phyloP scores from a whole-genome alignment of 2,113 vertebrate species.

The Spea bombifrons region DNA sequence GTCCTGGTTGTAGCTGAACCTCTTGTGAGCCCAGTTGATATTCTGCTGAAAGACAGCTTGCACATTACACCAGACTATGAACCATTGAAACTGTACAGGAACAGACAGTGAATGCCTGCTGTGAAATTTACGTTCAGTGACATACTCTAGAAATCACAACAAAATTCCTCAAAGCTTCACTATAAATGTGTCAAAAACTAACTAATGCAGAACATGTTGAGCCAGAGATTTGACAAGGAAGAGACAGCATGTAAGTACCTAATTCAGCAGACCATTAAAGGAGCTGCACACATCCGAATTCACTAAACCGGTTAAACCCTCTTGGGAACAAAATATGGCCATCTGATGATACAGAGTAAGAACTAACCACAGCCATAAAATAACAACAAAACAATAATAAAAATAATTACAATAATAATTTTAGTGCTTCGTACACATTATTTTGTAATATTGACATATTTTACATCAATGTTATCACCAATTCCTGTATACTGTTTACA shows the following conservation, averaged over 20 bases:
- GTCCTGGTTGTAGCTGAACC: too few relatives aligned
- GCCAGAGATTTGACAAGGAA: conserved; percentile 16
- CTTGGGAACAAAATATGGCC: conserved; percentile 19
- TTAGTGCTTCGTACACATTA: too few relatives aligned
- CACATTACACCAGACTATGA: too few relatives aligned
- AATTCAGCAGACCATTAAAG: conserved; percentile 32
- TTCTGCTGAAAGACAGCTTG: too few relatives aligned
- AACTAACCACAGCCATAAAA: conserved; percentile 11
- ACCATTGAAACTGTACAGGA: too few relatives aligned
- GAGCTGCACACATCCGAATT: conserved; percentile 6
- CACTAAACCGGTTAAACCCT: conserved; percentile 25
- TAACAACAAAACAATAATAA: too few relatives aligned
- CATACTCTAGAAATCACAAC: neutral
- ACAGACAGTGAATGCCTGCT: neutral
- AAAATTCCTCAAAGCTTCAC: neutral
- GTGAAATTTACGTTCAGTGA: neutral
- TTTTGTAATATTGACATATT: too few relatives aligned
- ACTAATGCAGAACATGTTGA: conserved; percentile 36
- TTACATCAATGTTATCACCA: too few relatives aligned
- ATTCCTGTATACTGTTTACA: too few relatives aligned
- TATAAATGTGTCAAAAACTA: conserved; percentile 27
- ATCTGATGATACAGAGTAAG: conserved; percentile 5
- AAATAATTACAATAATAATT: too few relatives aligned
- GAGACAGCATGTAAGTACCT: conserved; percentile 19
- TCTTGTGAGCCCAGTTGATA: too few relatives aligned